These are phyloP conservation scores for Folsomia manolachei DNA, from an alignment of 2,888 invertebrate genomes.

Conservation along the genomic window DNA sequence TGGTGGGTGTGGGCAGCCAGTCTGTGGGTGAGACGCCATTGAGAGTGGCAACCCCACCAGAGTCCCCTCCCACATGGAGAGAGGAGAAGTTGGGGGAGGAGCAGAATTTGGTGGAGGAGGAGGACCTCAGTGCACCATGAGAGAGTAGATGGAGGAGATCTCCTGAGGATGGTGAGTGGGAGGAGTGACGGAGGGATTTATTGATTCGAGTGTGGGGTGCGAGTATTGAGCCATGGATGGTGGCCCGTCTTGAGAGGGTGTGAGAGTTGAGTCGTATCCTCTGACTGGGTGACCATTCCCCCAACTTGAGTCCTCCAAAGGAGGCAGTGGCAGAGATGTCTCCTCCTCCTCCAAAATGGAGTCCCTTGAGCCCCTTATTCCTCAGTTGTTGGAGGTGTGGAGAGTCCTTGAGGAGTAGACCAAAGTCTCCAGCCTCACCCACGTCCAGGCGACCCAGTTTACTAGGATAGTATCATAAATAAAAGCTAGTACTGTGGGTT, in stretches of 20 bases:
- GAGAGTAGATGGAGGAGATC: conserved; percentile 19
- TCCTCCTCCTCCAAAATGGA: conserved; percentile 6
- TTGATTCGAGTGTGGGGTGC: neutral
- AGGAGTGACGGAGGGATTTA: conserved; percentile 2
- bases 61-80: conserved; percentile 28
- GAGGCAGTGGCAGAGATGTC: conserved; percentile 17
- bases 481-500: too few relatives aligned
- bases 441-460: conserved; percentile 24
- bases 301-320: conserved; percentile 25
- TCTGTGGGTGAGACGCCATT: conserved; percentile 22
- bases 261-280: neutral
- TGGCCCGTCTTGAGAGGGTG: neutral
- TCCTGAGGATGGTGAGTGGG: neutral
- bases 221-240: conserved; percentile 14
- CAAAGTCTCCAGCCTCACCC: conserved; percentile 14
- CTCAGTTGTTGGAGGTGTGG: conserved; percentile 12
- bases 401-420: conserved; percentile 20
- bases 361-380: conserved; percentile 7
- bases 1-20: conserved; percentile 24
- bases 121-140: conserved; percentile 8
- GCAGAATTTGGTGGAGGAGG: conserved; percentile 11
- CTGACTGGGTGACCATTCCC: conserved; percentile 15
- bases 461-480: too few relatives aligned
- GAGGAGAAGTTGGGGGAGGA: conserved; percentile 24
- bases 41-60: conserved; percentile 14